Percentiles rank a stretch among this genome's conserved stretches.
Evolutionary conservation across 2,888 invertebrate genomes (phyloP).

Genomic region (Drosophila cracens): DNA sequence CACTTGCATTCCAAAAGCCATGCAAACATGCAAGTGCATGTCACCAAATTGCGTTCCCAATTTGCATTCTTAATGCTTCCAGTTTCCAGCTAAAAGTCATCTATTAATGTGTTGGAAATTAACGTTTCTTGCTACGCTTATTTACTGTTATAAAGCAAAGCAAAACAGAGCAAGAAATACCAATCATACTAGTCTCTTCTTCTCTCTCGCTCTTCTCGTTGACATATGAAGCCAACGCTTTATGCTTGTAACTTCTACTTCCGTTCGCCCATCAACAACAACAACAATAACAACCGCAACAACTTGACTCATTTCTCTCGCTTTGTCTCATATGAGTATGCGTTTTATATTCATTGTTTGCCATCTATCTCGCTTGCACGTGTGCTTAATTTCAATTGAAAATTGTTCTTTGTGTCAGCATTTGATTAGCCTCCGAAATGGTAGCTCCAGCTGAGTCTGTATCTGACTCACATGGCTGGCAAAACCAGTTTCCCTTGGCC

Average conservation of each 20-base stretch:
- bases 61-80: background rate
- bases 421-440: conserved; percentile 61
- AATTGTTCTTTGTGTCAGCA: conserved; percentile 63
- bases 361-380: conserved; percentile 39
- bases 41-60: background rate
- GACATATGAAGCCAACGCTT: background rate
- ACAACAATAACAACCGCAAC: conserved; percentile 40
- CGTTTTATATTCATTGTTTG: conserved; percentile 32
- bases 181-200: background rate
- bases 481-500: conserved; percentile 63
- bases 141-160: conserved; percentile 1
- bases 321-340: conserved; percentile 12
- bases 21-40: conserved; percentile 9
- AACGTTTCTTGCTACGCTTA: background rate
- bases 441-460: conserved; percentile 27
- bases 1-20: conserved; percentile 16
- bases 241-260: conserved; percentile 18
- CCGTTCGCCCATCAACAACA: conserved; percentile 21
- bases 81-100: background rate
- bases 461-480: conserved; percentile 60
- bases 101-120: background rate
- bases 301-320: conserved; percentile 44
- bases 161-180: background rate
- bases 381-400: conserved; percentile 60
- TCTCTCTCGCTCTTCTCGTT: background rate